Base-by-base conservation (phyloP, 1,140 invertebrate species). In the Neotoxoptera formosana region DNA sequence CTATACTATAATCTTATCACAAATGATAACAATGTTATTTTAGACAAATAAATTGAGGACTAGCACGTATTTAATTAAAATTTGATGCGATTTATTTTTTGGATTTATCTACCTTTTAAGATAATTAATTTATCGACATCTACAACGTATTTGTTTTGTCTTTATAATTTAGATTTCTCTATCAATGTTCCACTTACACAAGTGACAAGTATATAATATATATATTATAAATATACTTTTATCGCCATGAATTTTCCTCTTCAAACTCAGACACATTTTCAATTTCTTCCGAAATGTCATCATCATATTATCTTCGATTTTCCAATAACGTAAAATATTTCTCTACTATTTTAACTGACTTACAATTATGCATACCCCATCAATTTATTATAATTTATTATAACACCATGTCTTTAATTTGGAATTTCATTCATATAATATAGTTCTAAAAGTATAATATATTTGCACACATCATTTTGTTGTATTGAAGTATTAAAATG, bases 21-120 rank as follows among this genome's bases (percentile, higher is more conserved):
- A 17, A 76, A n/a, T 0, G n/a, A 76, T 17, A 17, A n/a, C 30
- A 20, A n/a, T n/a, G 14, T 14, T 9, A 6, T 76, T 76, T 17
- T 76, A n/a, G n/a, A 76, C 30, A 20, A 14, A n/a, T 17, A 76
- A n/a, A n/a, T n/a, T 53, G 51, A 53, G n/a, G n/a, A 76, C 60
- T 76, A 76, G 30, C 60, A 76, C 60, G 60, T 76, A 76, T 76
- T 76, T 76, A 76, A 76, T 76, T 76, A 76, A 76, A 76, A n/a
- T n/a, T 76, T n/a, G 30, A 76, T 76, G n/a, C 17, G n/a, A 76
- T 76, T 76, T 76, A n/a, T n/a, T 76, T 76, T 76, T 76, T 76
- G 60, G 30, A n/a, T 76, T 76, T 76, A 76, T 76, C 30, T 17
- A n/a, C 14, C 60, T n/a, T 76, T 76, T n/a, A 11, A 17, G n/a